phyloP scores from a whole-genome alignment of 2,797 vertebrate genomes.

The Perodicticus potto region DNA sequence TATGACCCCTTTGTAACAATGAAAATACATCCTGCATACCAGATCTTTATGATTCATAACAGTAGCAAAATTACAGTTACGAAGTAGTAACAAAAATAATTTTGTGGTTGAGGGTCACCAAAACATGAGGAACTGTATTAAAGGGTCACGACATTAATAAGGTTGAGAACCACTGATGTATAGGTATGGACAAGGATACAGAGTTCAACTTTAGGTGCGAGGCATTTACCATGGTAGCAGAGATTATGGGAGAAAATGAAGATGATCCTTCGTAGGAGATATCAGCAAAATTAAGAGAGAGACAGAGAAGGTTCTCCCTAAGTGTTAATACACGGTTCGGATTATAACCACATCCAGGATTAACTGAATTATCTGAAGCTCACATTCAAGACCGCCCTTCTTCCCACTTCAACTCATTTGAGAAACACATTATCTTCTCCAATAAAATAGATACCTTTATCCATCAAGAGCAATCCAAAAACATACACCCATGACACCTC shows the following conservation, averaged over 20 bases:
- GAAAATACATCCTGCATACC: too few species aligned
- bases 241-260: background rate
- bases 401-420: background rate
- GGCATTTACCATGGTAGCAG: background rate
- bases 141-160: too few species aligned
- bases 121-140: too few species aligned
- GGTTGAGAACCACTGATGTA: background rate
- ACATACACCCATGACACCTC: background rate
- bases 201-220: constrained; percentile 29
- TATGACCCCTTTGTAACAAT: too few species aligned
- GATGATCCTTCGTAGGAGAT: background rate
- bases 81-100: too few species aligned
- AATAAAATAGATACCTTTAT: background rate
- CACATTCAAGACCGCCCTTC: background rate
- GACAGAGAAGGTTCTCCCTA: background rate
- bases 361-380: background rate
- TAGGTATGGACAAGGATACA: background rate
- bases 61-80: too few species aligned
- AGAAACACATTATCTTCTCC: constrained; percentile 27
- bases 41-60: too few species aligned
- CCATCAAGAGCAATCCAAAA: background rate
- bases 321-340: background rate
- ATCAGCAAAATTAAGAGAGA: background rate
- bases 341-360: background rate
- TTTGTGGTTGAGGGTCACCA: too few species aligned